Evolutionary conservation across 2,888 invertebrate species (phyloP), one percentile per base, ranked within the genome.

Genomic region (Cataglyphis cursor): DNA sequence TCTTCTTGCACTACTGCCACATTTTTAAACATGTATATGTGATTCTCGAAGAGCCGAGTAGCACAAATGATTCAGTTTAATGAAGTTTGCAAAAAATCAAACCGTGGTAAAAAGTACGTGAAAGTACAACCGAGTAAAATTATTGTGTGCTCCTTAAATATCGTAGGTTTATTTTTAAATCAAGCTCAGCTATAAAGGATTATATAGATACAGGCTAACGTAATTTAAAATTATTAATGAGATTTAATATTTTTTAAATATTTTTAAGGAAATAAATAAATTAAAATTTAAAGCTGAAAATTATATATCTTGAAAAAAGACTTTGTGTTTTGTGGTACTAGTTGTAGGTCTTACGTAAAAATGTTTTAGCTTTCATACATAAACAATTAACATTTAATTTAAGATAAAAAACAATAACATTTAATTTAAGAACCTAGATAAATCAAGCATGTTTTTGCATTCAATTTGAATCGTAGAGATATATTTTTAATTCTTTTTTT

Each of bases 51-150:
- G 6, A 41, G 24, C 44, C 6, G 31, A 38, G 21, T 21, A 12
- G 4, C 10, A 57, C 44, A 15, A 44, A 54, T 15, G 21, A 62
- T 61, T 80, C 18, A 18, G 9, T 15, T 74, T 51, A 75, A 66
- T 66, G 18, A 75, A 31, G 18, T 70, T 68, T 41, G 21, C 8
- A 68, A 18, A 4, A 72, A 59, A 59, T 31, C 18, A 78, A 72
- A 80, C 44, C 35, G 35, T 35, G 78, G 35, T 35, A 48, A 59
- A 80, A 80, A 72, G 78, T 78, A 70, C 18, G 78, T 78, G 72
- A 78, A 78, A 78, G 78, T 80, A 59, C 31, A 80, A 80, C 28
- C 59, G 44, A 59, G 59, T 44, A 28, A 78, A 78, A 72, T 80
- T 59, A 72, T 73, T 73, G 74, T 44, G 44, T 28, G 31, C 31